Percentiles rank a stretch among this genome's conserved stretches.
Evolutionary conservation across 2,113 vertebrate genomes (phyloP).

Genomic region (Platysternon megacephalum): DNA sequence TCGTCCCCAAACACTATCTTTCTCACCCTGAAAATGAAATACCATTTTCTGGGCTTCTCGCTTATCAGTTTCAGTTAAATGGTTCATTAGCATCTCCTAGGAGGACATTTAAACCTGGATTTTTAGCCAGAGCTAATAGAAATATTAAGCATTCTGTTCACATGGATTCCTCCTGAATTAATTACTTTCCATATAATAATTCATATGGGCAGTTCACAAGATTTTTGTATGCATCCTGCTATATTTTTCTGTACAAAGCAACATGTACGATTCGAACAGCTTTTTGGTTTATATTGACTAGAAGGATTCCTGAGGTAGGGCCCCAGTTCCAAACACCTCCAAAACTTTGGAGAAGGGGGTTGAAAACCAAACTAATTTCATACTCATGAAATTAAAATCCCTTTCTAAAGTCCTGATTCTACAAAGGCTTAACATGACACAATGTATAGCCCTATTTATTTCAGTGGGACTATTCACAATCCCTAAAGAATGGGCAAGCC

Average conservation of each 20-base stretch:
- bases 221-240: neutral
- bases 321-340: neutral
- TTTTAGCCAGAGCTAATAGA: neutral
- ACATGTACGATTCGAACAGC: neutral
- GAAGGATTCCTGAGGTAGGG: neutral
- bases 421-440: neutral
- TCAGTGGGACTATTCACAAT: neutral
- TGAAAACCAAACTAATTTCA: neutral
- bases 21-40: neutral
- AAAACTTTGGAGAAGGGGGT: neutral
- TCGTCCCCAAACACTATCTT: neutral
- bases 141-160: neutral
- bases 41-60: neutral
- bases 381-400: neutral
- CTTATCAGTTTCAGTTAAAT: neutral
- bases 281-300: neutral
- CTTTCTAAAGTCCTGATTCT: neutral
- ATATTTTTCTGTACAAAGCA: neutral
- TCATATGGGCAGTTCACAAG: neutral
- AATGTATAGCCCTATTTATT: neutral
- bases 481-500: neutral
- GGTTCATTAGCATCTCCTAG: neutral
- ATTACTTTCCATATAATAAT: neutral
- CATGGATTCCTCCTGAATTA: neutral
- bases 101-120: neutral